Base-by-base conservation (phyloP, 2,888 invertebrate genomes). In the Brenthis daphne region DNA sequence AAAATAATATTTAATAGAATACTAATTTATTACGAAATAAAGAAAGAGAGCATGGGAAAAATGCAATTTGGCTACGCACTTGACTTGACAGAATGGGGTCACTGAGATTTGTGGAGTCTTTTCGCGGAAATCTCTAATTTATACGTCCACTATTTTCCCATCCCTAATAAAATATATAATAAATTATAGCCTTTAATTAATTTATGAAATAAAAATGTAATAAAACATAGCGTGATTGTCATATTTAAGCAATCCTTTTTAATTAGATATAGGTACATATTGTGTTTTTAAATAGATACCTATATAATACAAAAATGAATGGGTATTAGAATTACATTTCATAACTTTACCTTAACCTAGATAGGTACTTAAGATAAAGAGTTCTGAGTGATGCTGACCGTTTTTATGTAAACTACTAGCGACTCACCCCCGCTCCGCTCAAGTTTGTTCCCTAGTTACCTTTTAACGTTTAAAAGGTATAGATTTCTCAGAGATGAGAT, bases 51-150 rank as follows among this genome's bases (percentile, higher is more conserved):
- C 20, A 47, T 58, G 24, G 20, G 24, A 37, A 58, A 20, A 57
- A 37, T 48, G 47, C 47, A 58, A 5, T 43, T 58, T 48, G 13
- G 58, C 58, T 47, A 58, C 47, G 37, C 4, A 61, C 3, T 61
- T 37, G 61, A 51, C 43, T 57, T 37, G 57, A 57, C 33, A 14
- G 51, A 61, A 51, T 50, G 37, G 16, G 11, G 13, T 51, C 37
- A 50, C 6, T 33, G 61, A 51, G 29, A 51, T 50, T 51, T 50
- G 33, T 33, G 14, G 16, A 8, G 6, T 51, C n/a, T 61, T 61
- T 53, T 33, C 33, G 51, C 16, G 50, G 37, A 61, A 37, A 50
- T 13, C 11, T 12, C 1, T 33, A 12, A 13, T 16, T 51, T 16
- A 61, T 37, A 53, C 33, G n/a, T 61, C 50, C 51, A 61, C 16